Conservation (phyloP, 1,140 invertebrate species). For the Drosophila lowei region DNA sequence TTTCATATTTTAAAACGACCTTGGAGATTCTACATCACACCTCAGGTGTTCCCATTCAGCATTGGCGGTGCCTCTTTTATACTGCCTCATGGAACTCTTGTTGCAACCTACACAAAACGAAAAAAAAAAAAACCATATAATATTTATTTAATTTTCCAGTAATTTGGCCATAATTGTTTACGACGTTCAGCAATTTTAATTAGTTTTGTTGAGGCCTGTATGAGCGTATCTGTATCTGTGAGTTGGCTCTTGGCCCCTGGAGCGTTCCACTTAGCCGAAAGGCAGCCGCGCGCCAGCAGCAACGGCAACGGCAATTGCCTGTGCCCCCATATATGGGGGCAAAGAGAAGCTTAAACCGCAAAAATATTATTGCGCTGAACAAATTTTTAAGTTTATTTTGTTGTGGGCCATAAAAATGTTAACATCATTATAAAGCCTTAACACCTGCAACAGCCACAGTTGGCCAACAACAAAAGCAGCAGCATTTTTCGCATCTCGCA, state of each 20-base stretch:
- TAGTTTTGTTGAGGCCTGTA: slow-evolving; percentile 45
- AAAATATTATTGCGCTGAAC: slow-evolving; percentile 71
- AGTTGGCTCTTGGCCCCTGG: slow-evolving; percentile 9
- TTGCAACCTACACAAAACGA: neutral
- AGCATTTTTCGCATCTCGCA: slow-evolving; percentile 68
- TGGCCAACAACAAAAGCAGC: slow-evolving; percentile 31
- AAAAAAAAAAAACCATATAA: neutral
- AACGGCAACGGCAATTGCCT: slow-evolving; percentile 47
- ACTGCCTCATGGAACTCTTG: too few species aligned
- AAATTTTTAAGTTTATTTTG: slow-evolving; percentile 76
- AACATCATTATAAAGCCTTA: slow-evolving; percentile 78
- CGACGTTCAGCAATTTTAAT: slow-evolving; percentile 62
- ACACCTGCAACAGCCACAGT: slow-evolving; percentile 66
- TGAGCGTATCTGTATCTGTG: slow-evolving; percentile 19
- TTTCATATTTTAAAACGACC: too few species aligned
- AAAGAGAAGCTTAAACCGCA: slow-evolving; percentile 40
- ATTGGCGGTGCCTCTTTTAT: too few species aligned
- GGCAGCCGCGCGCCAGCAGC: neutral
- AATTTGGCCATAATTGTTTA: slow-evolving; percentile 53
- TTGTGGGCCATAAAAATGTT: slow-evolving; percentile 78
- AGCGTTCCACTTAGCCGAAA: slow-evolving; percentile 36
- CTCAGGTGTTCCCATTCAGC: too few species aligned
- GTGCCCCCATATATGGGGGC: slow-evolving; percentile 57
- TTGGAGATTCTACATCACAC: too few species aligned
- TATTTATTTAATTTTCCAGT: slow-evolving; percentile 47